Conservation (phyloP, 2,888 invertebrate genomes). For the Trimorus sp. region DNA sequence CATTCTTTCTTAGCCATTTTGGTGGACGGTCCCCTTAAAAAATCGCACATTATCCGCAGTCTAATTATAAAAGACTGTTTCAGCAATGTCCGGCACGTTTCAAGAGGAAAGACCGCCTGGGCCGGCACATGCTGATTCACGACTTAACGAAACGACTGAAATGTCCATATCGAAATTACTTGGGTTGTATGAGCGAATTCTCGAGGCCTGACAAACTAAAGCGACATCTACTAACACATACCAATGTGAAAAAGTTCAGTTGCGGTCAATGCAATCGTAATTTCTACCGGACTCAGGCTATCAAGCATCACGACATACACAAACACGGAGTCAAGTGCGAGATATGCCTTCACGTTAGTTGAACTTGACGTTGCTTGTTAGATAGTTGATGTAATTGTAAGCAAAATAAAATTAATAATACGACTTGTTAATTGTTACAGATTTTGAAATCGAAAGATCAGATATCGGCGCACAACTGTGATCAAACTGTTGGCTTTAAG, state of each 20-base stretch:
- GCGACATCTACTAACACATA: conserved; percentile 85
- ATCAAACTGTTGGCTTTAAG: conserved; percentile 73
- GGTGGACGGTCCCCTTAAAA: too few relatives aligned
- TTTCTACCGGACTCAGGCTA: conserved; percentile 78
- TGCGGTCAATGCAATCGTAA: conserved; percentile 78
- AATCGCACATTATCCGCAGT: background rate
- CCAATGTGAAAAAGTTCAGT: conserved; percentile 80
- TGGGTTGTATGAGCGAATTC: conserved; percentile 86
- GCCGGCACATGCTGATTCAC: conserved; percentile 86
- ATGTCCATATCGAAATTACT: conserved; percentile 85
- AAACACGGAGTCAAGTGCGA: conserved; percentile 79
- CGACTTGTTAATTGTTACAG: conserved; percentile 65
- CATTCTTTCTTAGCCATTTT: too few relatives aligned
- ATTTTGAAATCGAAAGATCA: conserved; percentile 79
- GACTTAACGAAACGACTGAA: conserved; percentile 84
- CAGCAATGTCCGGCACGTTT: conserved; percentile 84
- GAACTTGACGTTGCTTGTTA: too few relatives aligned
- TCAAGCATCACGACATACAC: conserved; percentile 78
- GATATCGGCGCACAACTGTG: conserved; percentile 77
- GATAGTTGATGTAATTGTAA: too few relatives aligned
- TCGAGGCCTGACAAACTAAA: conserved; percentile 85
- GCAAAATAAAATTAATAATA: background rate
- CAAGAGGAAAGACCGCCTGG: conserved; percentile 86
- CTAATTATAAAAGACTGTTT: too few relatives aligned
- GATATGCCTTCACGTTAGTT: conserved; percentile 77